Evolutionary conservation across 2,888 invertebrate species (phyloP), one percentile per base, ranked within the genome.

Genomic region (Erebia epiphron): DNA sequence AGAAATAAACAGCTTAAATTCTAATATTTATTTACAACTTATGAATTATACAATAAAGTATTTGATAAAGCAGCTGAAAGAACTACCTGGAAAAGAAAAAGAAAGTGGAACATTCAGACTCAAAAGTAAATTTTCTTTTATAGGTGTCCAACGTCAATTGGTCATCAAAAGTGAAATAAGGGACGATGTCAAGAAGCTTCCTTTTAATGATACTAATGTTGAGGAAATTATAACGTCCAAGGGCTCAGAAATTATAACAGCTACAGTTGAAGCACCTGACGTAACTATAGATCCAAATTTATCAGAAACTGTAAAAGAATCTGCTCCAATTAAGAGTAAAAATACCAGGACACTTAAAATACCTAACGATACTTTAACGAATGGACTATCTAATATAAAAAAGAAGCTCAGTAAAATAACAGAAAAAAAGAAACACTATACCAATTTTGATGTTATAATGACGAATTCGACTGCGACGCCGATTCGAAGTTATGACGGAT

Each of bases 101-200:
- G 35, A 13, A 2, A 61, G 18, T 46, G 26, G 16, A 7, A 67
- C 43, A 18, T 13, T 43, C 2, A 46, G 46, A 61, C 18, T 61
- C n/a, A 46, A 67, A 60, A 67, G 35, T 50, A 50, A 26, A 14
- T 67, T 67, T 67, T 67, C 49, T 67, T 67, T 46, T 67, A 49
- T 67, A 67, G 67, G 67, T 67, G 35, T 10, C 46, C 61, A 26
- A 50, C 67, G 13, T 50, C 60, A 50, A 50, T 50, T 50, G 46
- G 7, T 49, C 67, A 18, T 60, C 60, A 67, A 67, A 67, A 50
- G 9, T 41, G 50, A 67, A 60, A 58, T 60, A 49, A 16, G 10
- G 16, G 60, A 49, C 11, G 49, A 50, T 26, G 14, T 43, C 8
- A 58, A 43, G 67, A 58, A 58, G 57, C n/a, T 10, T 2, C n/a